Evolutionary conservation across 2,797 vertebrate genomes (phyloP), one percentile per base, ranked within the genome.

Genomic region (Coluber constrictor): DNA sequence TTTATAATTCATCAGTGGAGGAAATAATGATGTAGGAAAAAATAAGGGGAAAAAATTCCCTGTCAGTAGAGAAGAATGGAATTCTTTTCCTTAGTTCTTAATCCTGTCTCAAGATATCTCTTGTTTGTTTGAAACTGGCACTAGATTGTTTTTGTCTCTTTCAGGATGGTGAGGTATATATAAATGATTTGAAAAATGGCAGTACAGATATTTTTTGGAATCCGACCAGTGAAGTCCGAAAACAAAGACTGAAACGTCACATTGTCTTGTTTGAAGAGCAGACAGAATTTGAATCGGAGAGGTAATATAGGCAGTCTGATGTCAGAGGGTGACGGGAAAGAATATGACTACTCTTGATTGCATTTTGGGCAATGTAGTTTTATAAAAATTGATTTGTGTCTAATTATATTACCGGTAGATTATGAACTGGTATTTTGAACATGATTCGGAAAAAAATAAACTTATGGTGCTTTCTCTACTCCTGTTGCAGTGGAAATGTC

Each of bases 111-210:
- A 88, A 74, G 29, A 60, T 27, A 25, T 88, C 37, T 88, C 2
- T 32, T 74, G 61, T 43, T 15, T 20, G n/a, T 70, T 96, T 56
- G 89, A 92, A 61, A 57, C 32, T 91, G 54, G 61, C 86, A 47
- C 60, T 88, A 95, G 95, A 18, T 51, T 18, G 4, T 47, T 87
- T 60, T n/a, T 89, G 92, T 86, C 0, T 63, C 92, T 95, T 91
- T 93, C 97, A 99, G 99, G 99, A 99, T 97, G 97, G 97, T 5
- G 99, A 99, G 94, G 99, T 99, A 89, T 98, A 98, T 91, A 98
- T 99, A 95, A 96, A 96, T n/a, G 99, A 99, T 93, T 98, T 98
- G 95, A 98, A 97, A 91, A 97, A 96, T 0, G 97, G 98, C 70
- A 97, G 95, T 55, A 74, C 97, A 3, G 98, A 98, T 94, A 95